Percentiles rank a stretch among this genome's conserved stretches.
These are phyloP conservation scores for Brachyopa scutellaris DNA, from an alignment of 2,888 invertebrate genomes.

Conservation along the genomic window DNA sequence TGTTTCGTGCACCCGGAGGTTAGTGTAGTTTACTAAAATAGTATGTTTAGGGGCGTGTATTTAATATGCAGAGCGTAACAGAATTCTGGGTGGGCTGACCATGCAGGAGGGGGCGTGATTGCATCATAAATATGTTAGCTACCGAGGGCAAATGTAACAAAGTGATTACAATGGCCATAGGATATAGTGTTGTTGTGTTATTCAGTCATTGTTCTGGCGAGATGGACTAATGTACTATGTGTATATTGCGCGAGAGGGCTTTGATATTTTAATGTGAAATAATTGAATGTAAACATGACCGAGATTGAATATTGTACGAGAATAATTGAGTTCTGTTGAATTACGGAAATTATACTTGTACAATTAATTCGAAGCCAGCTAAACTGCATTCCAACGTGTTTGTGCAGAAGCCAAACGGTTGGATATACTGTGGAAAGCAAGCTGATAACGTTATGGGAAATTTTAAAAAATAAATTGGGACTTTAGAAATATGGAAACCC, in stretches of 20 bases:
- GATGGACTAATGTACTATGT: background rate
- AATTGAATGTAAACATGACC: slow-evolving; percentile 49
- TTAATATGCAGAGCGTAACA: slow-evolving; percentile 54
- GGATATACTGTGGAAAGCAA: no score
- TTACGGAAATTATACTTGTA: no score
- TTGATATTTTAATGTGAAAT: slow-evolving; percentile 36
- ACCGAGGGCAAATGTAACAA: slow-evolving; percentile 52
- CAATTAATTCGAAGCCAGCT: no score
- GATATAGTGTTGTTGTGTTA: slow-evolving; percentile 21
- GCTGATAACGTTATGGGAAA: no score
- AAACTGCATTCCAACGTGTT: no score
- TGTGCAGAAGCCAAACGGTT: no score
- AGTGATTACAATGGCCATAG: slow-evolving; percentile 58
- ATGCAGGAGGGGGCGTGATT: slow-evolving; percentile 22
- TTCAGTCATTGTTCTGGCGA: slow-evolving; percentile 29
- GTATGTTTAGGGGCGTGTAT: slow-evolving; percentile 55
- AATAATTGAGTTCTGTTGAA: slow-evolving; percentile 25
- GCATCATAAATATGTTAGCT: slow-evolving; percentile 55
- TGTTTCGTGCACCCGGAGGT: slow-evolving; percentile 49
- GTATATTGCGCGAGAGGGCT: background rate
- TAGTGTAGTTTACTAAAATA: slow-evolving; percentile 45
- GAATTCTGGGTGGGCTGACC: background rate
- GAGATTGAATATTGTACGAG: slow-evolving; percentile 7
- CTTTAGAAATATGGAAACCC: no score
- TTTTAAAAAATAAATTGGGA: no score